These are phyloP conservation scores for Sterna hirundo DNA, from an alignment of 2,113 vertebrate genomes.

Conservation along the genomic window DNA sequence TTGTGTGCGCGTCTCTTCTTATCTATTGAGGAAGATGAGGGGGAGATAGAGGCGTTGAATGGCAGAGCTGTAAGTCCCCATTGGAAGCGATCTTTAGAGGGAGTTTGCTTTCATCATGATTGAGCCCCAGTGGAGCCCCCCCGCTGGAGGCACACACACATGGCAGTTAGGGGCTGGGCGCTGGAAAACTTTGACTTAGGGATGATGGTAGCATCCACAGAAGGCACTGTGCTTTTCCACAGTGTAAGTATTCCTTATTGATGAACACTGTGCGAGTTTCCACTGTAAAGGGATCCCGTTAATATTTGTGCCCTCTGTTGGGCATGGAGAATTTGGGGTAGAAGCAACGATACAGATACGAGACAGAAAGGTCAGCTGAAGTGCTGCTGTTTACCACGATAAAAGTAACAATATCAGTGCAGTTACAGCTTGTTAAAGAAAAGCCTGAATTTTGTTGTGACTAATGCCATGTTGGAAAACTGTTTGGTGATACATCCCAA, in stretches of 20 bases:
- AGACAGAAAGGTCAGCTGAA: background rate
- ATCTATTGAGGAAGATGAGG: background rate
- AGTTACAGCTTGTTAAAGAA: background rate
- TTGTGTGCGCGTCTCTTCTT: background rate
- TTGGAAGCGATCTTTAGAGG: background rate
- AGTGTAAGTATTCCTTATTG: background rate
- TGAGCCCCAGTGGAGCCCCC: background rate
- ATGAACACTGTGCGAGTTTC: rapidly evolving
- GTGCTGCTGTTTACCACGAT: background rate
- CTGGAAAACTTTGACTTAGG: too few relatives aligned
- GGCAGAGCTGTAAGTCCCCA: background rate
- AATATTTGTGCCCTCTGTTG: background rate
- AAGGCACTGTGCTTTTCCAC: background rate
- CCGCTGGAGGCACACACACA: background rate
- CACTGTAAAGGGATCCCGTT: background rate
- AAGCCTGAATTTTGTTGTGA: background rate
- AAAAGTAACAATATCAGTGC: background rate
- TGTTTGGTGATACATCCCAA: background rate
- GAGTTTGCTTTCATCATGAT: background rate
- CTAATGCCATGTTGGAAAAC: background rate
- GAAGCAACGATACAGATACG: background rate
- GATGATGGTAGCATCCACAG: background rate
- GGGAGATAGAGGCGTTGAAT: background rate
- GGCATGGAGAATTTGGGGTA: background rate
- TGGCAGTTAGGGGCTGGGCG: too few relatives aligned